Base-by-base conservation (phyloP, 1,140 invertebrate species). In the Eueides isabella region DNA sequence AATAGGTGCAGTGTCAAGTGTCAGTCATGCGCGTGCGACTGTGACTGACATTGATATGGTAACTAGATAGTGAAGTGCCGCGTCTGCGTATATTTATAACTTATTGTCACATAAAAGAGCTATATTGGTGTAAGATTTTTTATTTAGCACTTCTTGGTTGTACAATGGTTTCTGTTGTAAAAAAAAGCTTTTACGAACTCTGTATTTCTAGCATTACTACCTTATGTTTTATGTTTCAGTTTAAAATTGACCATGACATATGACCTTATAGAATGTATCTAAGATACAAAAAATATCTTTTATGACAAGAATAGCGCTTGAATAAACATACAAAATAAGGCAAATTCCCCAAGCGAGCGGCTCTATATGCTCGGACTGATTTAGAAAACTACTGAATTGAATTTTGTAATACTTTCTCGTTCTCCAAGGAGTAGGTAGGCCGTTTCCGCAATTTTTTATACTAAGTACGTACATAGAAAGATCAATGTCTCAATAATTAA, bases 11-110 rank as follows among this genome's bases (percentile, higher is more conserved):
- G 75, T 76, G 66, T 76, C 66, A 77, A 74, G 61, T 81, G 80
- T 80, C 82, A 41, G 68, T 76, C 82, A 72, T 83, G 82, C 82
- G 76, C 78, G 65, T 41, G 66, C 73, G 75, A 80, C 68, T 82
- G 78, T 81, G 79, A 81, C 78, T 73, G 81, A 82, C 69, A 84
- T 80, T 76, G 81, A 82, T 82, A 74, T 73, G 62, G 83, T 74
- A 78, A 84, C 44, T 35, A 33, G 74, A 84, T 82, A 72, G 68
- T 67, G 68, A 72, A 67, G 74, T 69, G 33, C 72, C 41, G 66
- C 66, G n/a, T 61, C 44, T 63, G 72, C 16, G 19, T 23, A 41
- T 44, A 73, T 23, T 19, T 9, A n/a, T 44, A 44, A 44, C 19
- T 12, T 55, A 55, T 55, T 26, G 23, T 55, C 23, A 55, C 48